Conservation (phyloP, 2,888 invertebrate genomes). For the Megastigmus dorsalis region DNA sequence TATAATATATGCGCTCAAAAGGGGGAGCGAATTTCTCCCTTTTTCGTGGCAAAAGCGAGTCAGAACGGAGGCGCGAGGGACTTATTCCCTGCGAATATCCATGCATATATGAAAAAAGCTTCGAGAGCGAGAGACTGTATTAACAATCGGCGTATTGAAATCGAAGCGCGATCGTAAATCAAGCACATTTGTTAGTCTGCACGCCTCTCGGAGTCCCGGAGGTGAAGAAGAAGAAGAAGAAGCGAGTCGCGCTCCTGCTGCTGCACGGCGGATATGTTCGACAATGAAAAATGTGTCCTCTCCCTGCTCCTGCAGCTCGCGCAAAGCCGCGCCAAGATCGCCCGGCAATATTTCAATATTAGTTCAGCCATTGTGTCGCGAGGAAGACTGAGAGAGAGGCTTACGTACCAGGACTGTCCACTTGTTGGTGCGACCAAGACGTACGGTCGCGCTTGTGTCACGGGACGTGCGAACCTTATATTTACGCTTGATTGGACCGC, state of each 20-base stretch:
- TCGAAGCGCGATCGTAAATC: conserved; percentile 65
- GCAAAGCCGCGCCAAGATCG: conserved; percentile 66
- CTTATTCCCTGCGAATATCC: background rate
- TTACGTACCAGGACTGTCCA: conserved; percentile 26
- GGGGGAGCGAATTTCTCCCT: too few relatives aligned
- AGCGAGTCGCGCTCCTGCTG: background rate
- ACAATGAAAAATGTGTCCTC: conserved; percentile 72
- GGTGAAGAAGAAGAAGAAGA: too few relatives aligned
- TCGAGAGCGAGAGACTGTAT: conserved; percentile 48
- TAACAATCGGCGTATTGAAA: conserved; percentile 66
- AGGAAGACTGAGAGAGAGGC: background rate
- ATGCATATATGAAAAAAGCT: background rate
- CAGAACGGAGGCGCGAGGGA: too few relatives aligned
- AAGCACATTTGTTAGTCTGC: conserved; percentile 68
- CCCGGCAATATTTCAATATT: conserved; percentile 73
- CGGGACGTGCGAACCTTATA: conserved; percentile 48
- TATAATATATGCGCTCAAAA: too few relatives aligned
- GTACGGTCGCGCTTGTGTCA: too few relatives aligned
- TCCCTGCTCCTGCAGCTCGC: too few relatives aligned
- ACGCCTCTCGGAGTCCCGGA: conserved; percentile 66
- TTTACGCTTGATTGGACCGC: conserved; percentile 57
- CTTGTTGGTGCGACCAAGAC: too few relatives aligned
- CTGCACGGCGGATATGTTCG: conserved; percentile 52
- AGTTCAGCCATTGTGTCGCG: conserved; percentile 70
- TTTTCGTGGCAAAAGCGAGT: too few relatives aligned